Conservation (phyloP, 2,797 vertebrate species). For the Arvicola amphibius region DNA sequence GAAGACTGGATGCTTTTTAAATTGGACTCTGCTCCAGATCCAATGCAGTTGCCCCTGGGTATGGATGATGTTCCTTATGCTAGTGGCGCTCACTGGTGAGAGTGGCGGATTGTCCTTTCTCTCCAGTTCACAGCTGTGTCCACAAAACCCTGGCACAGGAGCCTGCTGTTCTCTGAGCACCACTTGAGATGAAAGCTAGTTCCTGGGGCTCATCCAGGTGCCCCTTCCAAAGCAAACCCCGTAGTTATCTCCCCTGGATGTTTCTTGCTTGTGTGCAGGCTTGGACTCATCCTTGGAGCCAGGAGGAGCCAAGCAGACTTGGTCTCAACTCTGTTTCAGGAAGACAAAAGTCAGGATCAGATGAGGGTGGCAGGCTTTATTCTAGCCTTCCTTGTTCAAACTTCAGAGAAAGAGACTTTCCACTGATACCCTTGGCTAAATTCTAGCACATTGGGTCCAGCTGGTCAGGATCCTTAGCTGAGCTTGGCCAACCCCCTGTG, state of each 20-base stretch:
- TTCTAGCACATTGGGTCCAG: neutral
- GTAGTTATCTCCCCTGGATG: neutral
- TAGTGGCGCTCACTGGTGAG: neutral
- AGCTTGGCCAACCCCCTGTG: neutral
- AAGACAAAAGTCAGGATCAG: neutral
- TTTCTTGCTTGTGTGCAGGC: neutral
- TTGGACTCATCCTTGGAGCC: neutral
- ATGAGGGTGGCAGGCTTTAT: neutral
- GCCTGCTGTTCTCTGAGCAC: neutral
- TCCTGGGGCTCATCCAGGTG: neutral
- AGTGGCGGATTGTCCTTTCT: neutral
- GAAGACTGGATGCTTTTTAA: neutral
- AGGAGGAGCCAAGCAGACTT: neutral
- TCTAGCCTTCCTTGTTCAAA: neutral
- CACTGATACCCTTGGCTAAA: neutral
- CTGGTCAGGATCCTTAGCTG: neutral
- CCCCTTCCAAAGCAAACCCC: constrained; percentile 20
- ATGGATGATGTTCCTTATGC: neutral
- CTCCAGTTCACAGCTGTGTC: constrained; percentile 30
- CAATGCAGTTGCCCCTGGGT: neutral
- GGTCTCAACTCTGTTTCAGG: neutral
- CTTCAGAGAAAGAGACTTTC: neutral
- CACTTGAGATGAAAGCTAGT: neutral
- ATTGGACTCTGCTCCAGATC: neutral
- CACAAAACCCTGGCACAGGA: neutral